Evolutionary conservation across 1,140 invertebrate genomes (phyloP), one percentile per base, ranked within the genome.

Genomic region (Eupristina koningsbergeri): DNA sequence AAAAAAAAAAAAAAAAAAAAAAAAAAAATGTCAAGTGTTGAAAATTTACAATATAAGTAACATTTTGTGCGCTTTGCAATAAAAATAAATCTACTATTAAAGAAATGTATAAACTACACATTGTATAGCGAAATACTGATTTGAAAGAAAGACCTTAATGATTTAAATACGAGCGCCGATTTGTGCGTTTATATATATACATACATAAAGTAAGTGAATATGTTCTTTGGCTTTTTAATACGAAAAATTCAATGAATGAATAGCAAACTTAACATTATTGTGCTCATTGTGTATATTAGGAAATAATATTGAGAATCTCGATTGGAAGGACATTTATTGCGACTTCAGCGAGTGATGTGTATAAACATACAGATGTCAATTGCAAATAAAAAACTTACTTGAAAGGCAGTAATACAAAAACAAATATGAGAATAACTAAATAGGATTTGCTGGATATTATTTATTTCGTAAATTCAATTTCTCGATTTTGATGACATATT

Each of bases 361-460:
- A 89, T 86, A 90, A 90, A 89, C 88, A 88, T 89, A 91, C 88
- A 83, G 77, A 90, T 90, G 90, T 91, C 90, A 91, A 91, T 91
- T 91, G 89, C 86, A 89, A 90, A 89, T 29, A 75, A 75, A 88
- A 86, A 89, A 88, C 84, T 88, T 90, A 87, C 84, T 80, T 86
- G 87, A 64, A 83, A 76, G 81, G 50, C 86, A 80, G 67, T 58
- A 84, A 67, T 58, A 41, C 80, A 81, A 53, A 86, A 50, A 58
- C 76, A 63, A 41, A 50, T 63, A 80, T 69, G 31, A 64, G 61
- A 76, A 36, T 75, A 47, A 31, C 3, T 13, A 75, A 58, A 22
- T 71, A 22, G 41, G 26, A 34, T 3, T 58, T 15, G 58, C 53
- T 36, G 31, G 29, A 76, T 53, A 53, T 58, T 5, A n/a, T n/a